Conservation (phyloP, 2,797 vertebrate genomes). For the Petrocephalus sullivani region DNA sequence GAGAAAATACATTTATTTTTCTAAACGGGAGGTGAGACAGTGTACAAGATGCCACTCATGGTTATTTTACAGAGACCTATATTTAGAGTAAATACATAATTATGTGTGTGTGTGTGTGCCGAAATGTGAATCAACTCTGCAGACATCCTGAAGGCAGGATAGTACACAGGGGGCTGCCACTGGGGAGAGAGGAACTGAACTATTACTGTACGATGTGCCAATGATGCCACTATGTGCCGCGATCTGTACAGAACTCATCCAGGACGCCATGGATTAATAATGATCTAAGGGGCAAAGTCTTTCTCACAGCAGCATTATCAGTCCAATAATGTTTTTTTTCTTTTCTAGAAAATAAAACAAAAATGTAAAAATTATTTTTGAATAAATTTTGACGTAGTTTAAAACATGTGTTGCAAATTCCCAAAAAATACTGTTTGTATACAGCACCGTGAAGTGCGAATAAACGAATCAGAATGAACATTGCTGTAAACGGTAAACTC, state of each 20-base stretch:
- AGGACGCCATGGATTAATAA: slow-evolving; percentile 55
- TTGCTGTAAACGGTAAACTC: slow-evolving; percentile 47
- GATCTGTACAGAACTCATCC: slow-evolving; percentile 67
- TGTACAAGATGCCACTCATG: slow-evolving; percentile 62
- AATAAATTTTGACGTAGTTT: slow-evolving; percentile 63
- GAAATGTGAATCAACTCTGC: slow-evolving; percentile 40
- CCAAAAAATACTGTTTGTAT: slow-evolving; percentile 65
- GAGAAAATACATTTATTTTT: slow-evolving; percentile 98
- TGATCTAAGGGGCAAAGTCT: slow-evolving; percentile 43
- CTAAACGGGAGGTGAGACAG: slow-evolving; percentile 71
- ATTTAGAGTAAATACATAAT: slow-evolving; percentile 52
- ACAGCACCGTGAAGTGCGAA: slow-evolving; percentile 50
- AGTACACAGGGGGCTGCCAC: slow-evolving; percentile 51
- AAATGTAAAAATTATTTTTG: slow-evolving; percentile 54
- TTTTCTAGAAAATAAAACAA: slow-evolving; percentile 60
- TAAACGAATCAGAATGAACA: slow-evolving; percentile 31
- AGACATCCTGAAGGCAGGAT: slow-evolving; percentile 48
- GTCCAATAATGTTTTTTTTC: slow-evolving; percentile 51
- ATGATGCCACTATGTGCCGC: slow-evolving; percentile 99
- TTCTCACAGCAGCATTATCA: slow-evolving; percentile 49
- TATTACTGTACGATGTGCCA: slow-evolving; percentile 95
- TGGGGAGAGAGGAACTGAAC: slow-evolving; percentile 63
- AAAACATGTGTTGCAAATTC: slow-evolving; percentile 60
- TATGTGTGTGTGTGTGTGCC: slow-evolving; percentile 49
- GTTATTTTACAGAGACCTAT: slow-evolving; percentile 60